These are phyloP conservation scores for Premnoplex brunnescens DNA, from an alignment of 2,797 vertebrate species.

Conservation along the genomic window DNA sequence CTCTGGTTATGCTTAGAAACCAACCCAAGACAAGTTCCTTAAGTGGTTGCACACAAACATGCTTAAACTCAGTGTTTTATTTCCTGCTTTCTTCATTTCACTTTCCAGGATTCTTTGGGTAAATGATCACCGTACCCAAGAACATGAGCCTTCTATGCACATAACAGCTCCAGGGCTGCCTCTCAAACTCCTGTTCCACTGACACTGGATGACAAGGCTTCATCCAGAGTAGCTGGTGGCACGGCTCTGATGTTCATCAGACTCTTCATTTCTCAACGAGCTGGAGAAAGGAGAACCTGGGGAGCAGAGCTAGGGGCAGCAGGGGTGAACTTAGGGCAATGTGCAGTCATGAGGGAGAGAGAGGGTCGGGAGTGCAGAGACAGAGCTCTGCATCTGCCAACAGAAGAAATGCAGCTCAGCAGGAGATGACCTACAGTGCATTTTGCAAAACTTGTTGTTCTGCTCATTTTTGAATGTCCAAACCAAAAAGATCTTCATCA, in stretches of 20 bases:
- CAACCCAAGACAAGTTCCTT: neutral
- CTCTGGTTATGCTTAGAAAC: neutral
- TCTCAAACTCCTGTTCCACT: neutral
- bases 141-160: fast-evolving
- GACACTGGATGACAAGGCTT: neutral
- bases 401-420: neutral
- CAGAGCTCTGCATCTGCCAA: neutral
- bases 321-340: neutral
- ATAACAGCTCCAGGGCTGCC: neutral
- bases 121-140: neutral
- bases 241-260: neutral
- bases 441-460: neutral
- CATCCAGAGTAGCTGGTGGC: neutral
- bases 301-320: neutral
- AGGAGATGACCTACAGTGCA: neutral
- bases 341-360: fast-evolving
- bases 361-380: neutral
- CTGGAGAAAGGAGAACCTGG: neutral
- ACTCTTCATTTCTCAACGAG: neutral
- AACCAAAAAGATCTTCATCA: neutral
- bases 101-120: neutral
- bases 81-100: neutral
- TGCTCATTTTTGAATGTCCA: neutral
- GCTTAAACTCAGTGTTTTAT: neutral
- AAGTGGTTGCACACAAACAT: neutral